Conservation (phyloP, 2,888 invertebrate genomes). For the Leistus spinibarbis region DNA sequence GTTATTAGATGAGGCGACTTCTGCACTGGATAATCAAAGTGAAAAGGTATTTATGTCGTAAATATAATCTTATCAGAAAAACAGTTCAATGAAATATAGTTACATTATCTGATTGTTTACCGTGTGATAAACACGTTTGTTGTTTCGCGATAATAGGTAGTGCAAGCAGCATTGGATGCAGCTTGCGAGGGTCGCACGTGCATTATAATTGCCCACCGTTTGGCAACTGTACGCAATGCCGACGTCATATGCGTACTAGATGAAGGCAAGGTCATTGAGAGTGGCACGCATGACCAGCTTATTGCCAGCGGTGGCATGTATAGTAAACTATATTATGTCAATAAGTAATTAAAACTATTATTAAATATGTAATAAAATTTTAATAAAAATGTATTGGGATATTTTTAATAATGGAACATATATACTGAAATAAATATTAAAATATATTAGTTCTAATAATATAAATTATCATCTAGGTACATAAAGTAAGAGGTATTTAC, state of each 20-base stretch:
- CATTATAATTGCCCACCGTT: constrained; percentile 85
- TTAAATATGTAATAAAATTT: too few relatives aligned
- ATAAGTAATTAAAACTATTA: too few relatives aligned
- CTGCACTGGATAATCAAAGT: constrained; percentile 84
- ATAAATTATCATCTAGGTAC: too few relatives aligned
- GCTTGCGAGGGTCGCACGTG: constrained; percentile 83
- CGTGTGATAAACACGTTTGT: background rate
- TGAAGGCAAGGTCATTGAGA: constrained; percentile 76
- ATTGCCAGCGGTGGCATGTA: constrained; percentile 70
- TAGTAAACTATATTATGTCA: constrained; percentile 63
- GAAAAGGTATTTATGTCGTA: constrained; percentile 65
- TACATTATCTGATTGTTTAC: too few relatives aligned
- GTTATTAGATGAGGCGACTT: constrained; percentile 86
- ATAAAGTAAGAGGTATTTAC: too few relatives aligned
- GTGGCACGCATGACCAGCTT: constrained; percentile 77
- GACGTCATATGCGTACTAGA: constrained; percentile 85
- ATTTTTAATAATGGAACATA: too few relatives aligned
- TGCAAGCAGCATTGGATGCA: constrained; percentile 83
- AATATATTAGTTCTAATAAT: too few relatives aligned
- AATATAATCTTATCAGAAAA: too few relatives aligned
- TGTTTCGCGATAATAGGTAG: constrained; percentile 64
- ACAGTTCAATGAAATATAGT: too few relatives aligned
- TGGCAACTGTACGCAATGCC: constrained; percentile 82
- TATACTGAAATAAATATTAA: too few relatives aligned
- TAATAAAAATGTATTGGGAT: too few relatives aligned